A percentile compares a stretch with the other conserved stretches of the same genome.
Evolutionary conservation across 1,140 invertebrate genomes (phyloP).

Genomic region (Drosophila insularis): DNA sequence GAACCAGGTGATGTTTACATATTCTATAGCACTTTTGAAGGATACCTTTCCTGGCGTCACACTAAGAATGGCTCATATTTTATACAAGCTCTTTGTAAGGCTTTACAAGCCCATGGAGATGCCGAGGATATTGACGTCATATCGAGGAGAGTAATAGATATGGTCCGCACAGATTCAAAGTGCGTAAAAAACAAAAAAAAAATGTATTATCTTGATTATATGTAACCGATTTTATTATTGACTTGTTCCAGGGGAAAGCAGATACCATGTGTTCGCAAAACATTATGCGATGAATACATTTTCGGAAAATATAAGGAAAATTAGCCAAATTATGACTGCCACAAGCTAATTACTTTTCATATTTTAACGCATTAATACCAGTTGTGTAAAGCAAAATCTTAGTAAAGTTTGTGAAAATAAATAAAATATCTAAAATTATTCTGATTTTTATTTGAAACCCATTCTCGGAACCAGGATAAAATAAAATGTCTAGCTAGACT

Average conservation of each 20-base stretch:
- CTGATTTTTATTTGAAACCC: too few relatives aligned
- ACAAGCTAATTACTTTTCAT: too few relatives aligned
- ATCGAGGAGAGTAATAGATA: slow-evolving; percentile 41
- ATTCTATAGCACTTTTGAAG: slow-evolving; percentile 78
- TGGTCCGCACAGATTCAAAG: slow-evolving; percentile 54
- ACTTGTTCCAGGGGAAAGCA: slow-evolving; percentile 58
- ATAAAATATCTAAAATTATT: too few relatives aligned
- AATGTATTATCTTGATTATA: background rate
- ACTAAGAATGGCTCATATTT: slow-evolving; percentile 58
- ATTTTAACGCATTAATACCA: too few relatives aligned
- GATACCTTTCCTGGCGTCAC: slow-evolving; percentile 66
- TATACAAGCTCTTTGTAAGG: slow-evolving; percentile 66
- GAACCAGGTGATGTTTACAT: slow-evolving; percentile 68
- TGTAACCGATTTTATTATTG: background rate
- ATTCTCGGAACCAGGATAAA: too few relatives aligned
- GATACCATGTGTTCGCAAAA: slow-evolving; percentile 67
- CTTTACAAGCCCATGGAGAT: slow-evolving; percentile 38
- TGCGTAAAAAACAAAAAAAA: slow-evolving; percentile 6
- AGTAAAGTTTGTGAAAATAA: too few relatives aligned
- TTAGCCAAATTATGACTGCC: too few relatives aligned
- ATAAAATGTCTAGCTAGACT: too few relatives aligned
- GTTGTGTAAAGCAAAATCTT: too few relatives aligned
- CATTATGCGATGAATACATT: slow-evolving; percentile 61
- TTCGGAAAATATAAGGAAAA: slow-evolving; percentile 62
- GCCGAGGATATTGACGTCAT: slow-evolving; percentile 49